Base-by-base conservation (phyloP, 2,888 invertebrate genomes). In the Drosophila phalerata region DNA sequence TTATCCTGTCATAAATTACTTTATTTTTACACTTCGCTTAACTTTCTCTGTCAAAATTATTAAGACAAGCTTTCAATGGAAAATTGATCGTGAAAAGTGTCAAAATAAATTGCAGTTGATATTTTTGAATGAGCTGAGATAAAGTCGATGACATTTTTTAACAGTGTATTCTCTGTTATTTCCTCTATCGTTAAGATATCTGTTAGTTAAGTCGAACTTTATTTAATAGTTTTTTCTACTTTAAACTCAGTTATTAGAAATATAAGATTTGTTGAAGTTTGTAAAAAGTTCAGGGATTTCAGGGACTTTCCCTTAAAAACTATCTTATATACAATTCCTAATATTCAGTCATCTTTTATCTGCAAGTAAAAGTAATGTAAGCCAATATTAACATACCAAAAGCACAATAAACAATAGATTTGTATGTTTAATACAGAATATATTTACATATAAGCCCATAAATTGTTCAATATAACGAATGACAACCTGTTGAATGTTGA, bases 401-500 rank as follows among this genome's bases (percentile, higher is more conserved):
- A 42, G 5, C 57, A 38, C 19, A 58, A 1, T 15, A 13, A 61
- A 55, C 56, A 56, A 51, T 34, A 38, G 47, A 37, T 42, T 62
- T 62, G 47, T 17, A 32, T 30, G 34, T 53, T 42, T 43, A 25
- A 13, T 10, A 42, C 34, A 42, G 15, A 37, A 17, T 22, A 49
- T 13, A 30, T 49, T 47, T 62, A 4, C 15, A 56, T 37, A 40
- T 6, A 56, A 34, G 25, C 4, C 8, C 38, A 61, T 40, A 40
- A 19, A 40, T 28, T n/a, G 38, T 40, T 30, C 2, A 53, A 37
- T 42, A 52, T 25, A 19, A 51, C 58, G 64, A 38, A 22, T 17
- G 57, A 67, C 63, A 72, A 63, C 72, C 67, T 62, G 67, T 72
- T 67, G 73, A 71, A 47, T 65, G 43, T 32, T 52, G 32, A 15